A percentile compares a stretch with the other conserved stretches of the same genome.
phyloP scores from a whole-genome alignment of 2,113 vertebrate genomes.

The Dascyllus trimaculatus region DNA sequence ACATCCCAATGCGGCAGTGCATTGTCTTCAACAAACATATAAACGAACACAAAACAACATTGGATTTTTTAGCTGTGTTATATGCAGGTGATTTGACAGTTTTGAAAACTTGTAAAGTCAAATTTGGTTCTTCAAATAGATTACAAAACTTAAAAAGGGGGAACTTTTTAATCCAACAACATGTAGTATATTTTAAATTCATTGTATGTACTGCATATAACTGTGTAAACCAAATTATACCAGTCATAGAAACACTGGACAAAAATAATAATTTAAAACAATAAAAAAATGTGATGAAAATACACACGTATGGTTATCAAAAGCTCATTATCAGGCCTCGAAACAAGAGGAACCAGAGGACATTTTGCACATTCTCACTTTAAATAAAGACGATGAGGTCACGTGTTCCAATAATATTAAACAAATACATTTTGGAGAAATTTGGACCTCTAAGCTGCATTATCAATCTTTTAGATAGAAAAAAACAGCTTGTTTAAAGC shows the following conservation, averaged over 20 bases:
- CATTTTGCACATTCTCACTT: constrained; percentile 62
- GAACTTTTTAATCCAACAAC: constrained; percentile 24
- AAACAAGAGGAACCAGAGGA: constrained; percentile 43
- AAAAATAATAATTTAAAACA: constrained; percentile 76
- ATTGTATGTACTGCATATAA: constrained; percentile 65
- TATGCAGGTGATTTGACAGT: constrained; percentile 44
- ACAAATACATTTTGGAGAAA: constrained; percentile 36
- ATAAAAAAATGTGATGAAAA: constrained; percentile 64
- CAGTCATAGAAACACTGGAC: constrained; percentile 54
- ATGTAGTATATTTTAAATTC: constrained; percentile 50
- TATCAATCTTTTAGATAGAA: constrained; percentile 45
- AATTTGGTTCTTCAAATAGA: constrained; percentile 50
- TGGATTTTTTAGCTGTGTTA: constrained; percentile 59
- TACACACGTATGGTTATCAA: constrained; percentile 58
- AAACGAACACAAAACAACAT: constrained; percentile 67
- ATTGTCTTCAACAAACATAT: constrained; percentile 75
- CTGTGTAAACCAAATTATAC: constrained; percentile 68
- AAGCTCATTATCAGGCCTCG: constrained; percentile 33
- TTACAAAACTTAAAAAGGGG: constrained; percentile 26
- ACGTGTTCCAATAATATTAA: constrained; percentile 34
- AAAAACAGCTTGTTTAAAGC: constrained; percentile 28
- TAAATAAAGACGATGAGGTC: constrained; percentile 59
- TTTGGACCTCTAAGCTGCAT: constrained; percentile 65
- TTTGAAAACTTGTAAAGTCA: constrained; percentile 44
- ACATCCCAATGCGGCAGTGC: constrained; percentile 78